A percentile compares a stretch with the other conserved stretches of the same genome.
Conservation (phyloP, 2,888 invertebrate genomes). For the Macrophya annulata region DNA sequence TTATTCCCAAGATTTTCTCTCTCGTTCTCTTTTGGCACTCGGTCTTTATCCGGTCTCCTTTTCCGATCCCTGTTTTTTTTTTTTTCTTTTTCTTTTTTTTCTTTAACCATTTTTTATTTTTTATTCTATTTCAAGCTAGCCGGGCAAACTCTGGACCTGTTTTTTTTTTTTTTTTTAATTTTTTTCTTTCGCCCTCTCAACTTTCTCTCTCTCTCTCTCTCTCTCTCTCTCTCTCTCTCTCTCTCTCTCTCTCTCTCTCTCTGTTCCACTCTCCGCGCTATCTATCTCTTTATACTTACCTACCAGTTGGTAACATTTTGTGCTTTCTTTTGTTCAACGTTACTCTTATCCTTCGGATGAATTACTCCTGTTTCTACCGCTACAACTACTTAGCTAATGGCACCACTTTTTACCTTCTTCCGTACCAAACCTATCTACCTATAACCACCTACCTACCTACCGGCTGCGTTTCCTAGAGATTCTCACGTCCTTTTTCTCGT, state of each 20-base stretch:
- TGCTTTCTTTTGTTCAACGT: conserved; percentile 42
- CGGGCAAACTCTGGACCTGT: conserved; percentile 33
- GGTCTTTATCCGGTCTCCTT: conserved; percentile 44
- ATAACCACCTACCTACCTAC: conserved; percentile 2
- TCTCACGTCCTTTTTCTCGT: conserved; percentile 46
- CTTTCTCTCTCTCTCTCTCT: conserved; percentile 36
- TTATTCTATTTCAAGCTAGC: conserved; percentile 25
- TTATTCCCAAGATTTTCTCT: not conserved
- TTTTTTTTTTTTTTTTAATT: conserved; percentile 16
- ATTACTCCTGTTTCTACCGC: conserved; percentile 57
- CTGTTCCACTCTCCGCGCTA: conserved; percentile 9
- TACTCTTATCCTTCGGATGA: conserved; percentile 57
- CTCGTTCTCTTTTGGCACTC: conserved; percentile 41
- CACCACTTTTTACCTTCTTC: conserved; percentile 56
- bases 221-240: conserved; percentile 38
- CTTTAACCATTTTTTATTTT: conserved; percentile 4
- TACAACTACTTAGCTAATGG: conserved; percentile 60
- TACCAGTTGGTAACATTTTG: conserved; percentile 45
- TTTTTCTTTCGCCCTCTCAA: conserved; percentile 36
- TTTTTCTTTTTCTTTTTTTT: not conserved
- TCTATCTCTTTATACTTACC: conserved; percentile 46
- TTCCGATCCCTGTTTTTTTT: conserved; percentile 1
- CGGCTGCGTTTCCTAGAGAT: conserved; percentile 40
- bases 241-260: conserved; percentile 33
- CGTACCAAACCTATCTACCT: not conserved